A percentile compares a stretch with the other conserved stretches of the same genome.
phyloP scores from a whole-genome alignment of 2,888 invertebrate species.

The Chelonus formosanus region DNA sequence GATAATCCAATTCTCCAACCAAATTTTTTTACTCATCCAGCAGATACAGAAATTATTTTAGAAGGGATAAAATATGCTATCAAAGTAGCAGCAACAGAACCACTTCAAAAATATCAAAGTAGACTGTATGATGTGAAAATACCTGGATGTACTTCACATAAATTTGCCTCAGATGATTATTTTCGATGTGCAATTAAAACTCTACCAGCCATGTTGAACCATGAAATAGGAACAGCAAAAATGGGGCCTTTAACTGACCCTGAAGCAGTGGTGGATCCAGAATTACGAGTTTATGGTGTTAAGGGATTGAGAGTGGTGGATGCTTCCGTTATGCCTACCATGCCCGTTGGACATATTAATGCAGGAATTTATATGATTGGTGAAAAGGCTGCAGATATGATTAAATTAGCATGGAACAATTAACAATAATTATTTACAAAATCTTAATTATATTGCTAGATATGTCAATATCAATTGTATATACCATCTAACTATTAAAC shows the following conservation, averaged over 20 bases:
- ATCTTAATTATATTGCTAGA: no score
- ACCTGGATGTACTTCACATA: constrained; percentile 68
- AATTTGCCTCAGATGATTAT: constrained; percentile 70
- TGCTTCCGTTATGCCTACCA: constrained; percentile 71
- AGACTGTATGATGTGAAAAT: constrained; percentile 62
- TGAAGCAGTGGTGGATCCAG: constrained; percentile 69
- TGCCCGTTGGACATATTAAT: constrained; percentile 70
- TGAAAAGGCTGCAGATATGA: constrained; percentile 71
- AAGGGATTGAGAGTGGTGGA: constrained; percentile 68
- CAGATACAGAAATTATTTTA: constrained; percentile 59
- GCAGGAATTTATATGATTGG: constrained; percentile 71
- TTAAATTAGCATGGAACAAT: constrained; percentile 65
- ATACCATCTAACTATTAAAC: no score
- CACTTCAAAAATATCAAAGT: constrained; percentile 66
- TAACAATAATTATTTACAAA: no score
- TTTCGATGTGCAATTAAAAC: constrained; percentile 74
- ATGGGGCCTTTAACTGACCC: constrained; percentile 69
- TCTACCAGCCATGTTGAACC: constrained; percentile 72
- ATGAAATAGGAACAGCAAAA: constrained; percentile 71
- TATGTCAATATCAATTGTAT: no score
- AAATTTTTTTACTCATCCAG: constrained; percentile 78
- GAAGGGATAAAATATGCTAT: constrained; percentile 70
- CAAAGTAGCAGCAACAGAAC: constrained; percentile 64
- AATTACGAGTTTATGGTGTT: constrained; percentile 68
- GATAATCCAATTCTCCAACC: constrained; percentile 79